Conservation (phyloP, 35 echinoderm and acorn worm genomes). For the Patiria miniata region DNA sequence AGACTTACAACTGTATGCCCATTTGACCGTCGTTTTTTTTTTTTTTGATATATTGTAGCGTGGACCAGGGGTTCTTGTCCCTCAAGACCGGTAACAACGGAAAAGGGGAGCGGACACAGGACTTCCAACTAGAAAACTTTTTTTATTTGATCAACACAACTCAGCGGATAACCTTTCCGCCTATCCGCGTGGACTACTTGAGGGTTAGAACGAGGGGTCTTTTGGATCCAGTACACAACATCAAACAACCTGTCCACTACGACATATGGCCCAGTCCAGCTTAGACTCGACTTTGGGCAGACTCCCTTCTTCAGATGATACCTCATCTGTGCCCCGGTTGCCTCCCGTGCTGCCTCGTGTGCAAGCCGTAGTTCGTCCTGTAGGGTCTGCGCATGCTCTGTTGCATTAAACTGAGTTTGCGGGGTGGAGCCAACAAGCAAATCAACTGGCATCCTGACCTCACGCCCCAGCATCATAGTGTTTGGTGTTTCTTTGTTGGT, state of each 20-base stretch:
- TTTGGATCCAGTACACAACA: slow-evolving; percentile 43
- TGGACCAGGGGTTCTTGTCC: no score
- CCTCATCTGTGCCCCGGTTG: not conserved
- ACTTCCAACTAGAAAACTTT: no score
- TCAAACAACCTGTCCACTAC: slow-evolving; percentile 41
- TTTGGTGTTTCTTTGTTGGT: slow-evolving; percentile 39
- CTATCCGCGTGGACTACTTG: slow-evolving; percentile 50
- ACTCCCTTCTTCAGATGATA: slow-evolving; percentile 38
- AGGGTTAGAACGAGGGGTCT: not conserved
- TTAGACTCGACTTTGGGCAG: slow-evolving; percentile 34
- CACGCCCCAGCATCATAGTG: slow-evolving; percentile 51
- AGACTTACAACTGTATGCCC: no score
- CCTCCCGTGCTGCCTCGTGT: not conserved
- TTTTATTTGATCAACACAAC: no score
- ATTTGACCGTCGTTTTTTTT: no score
- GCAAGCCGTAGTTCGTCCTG: not conserved
- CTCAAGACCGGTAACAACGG: no score
- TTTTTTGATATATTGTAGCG: no score
- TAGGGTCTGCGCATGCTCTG: not conserved
- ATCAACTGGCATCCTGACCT: slow-evolving; percentile 30
- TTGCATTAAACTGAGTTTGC: not conserved
- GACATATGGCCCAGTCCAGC: slow-evolving; percentile 49
- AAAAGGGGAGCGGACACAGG: no score
- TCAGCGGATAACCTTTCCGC: slow-evolving; percentile 12
- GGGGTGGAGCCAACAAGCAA: slow-evolving; percentile 11